Base-by-base conservation (phyloP, 1,140 invertebrate species). In the Trachelipus rathkii region DNA sequence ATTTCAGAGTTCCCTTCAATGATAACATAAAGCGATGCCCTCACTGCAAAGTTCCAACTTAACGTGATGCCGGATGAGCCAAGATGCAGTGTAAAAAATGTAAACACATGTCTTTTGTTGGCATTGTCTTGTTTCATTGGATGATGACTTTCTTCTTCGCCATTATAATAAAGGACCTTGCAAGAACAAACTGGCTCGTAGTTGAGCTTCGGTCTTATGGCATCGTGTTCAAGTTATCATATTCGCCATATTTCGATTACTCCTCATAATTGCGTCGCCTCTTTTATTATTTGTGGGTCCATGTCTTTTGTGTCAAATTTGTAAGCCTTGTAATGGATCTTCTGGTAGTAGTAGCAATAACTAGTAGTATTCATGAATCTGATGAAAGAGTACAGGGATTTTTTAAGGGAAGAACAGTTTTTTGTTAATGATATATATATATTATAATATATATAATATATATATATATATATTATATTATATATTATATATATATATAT, bases 81-180 rank as follows among this genome's bases (percentile, higher is more conserved):
- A n/a, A n/a, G n/a, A n/a, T n/a, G n/a, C n/a, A n/a, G n/a, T n/a
- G n/a, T n/a, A n/a, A n/a, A n/a, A n/a, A n/a, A n/a, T n/a, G n/a
- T n/a, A n/a, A n/a, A n/a, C n/a, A n/a, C n/a, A n/a, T n/a, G n/a
- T n/a, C n/a, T n/a, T n/a, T n/a, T n/a, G n/a, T n/a, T n/a, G n/a
- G n/a, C n/a, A n/a, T n/a, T n/a, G n/a, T n/a, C n/a, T n/a, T n/a
- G n/a, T n/a, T n/a, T n/a, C n/a, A 89, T 88, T 43, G 86, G n/a
- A 98, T 95, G 95, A 98, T 86, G 96, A 98, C 85, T 98, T 97
- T 86, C 87, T 98, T 43, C 86, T 98, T 77, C 89, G 95, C 24
- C 96, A 98, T 86, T 98, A 97, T 85, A 95, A 98, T 85, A 96
- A 96, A 85, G 96, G 96, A 33, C 95, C 95, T 9, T 98, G 96